Base-by-base conservation (phyloP, 2,113 vertebrate genomes). In the Lanius collurio region DNA sequence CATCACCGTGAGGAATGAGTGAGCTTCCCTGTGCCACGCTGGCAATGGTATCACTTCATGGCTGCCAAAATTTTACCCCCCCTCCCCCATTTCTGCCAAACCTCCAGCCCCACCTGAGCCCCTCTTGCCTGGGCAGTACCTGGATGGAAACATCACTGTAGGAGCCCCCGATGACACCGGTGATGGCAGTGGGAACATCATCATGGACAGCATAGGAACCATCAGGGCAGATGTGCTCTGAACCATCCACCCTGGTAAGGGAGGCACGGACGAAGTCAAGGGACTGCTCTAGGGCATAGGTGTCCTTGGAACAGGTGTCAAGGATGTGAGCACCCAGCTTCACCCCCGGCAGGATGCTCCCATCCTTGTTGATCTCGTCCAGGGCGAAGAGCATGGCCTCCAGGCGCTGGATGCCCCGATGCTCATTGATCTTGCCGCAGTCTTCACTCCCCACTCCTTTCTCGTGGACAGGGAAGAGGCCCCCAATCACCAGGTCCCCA, bases 141-240 rank as follows among this genome's bases (percentile, higher is more conserved):
- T 99, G 99, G 93, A 99, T 99, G 76, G 99, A 99, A 81, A 99
- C 99, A 0, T 99, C 99, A 8, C 99, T 99, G 98, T 99, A 99
- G 56, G 99, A 99, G 59, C 99, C 99, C 7, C 99, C 99, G 0
- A 99, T 99, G 93, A 99, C 99, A 1, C 99, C 99, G 0, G 99
- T 99, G 96, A 99, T 99, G 89, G 99, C 99, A 3, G 99, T 98
- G 7, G 99, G 99, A 15, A 99, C 97, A 6, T 99, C 99, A 3
- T 98, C 98, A 2, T 98, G 99, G 95, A 99, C 97, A 0, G 99
- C 99, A 0, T 99, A 99, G 46, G 99, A 99, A 65, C 99, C 99
- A 0, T 99, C 99, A 0, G 99, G 99, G 95, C 99, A 99, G 96
- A 99, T 98, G 96, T 99, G 99, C 84, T 99, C 99, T 0, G 99